phyloP scores from a whole-genome alignment of 2,888 invertebrate genomes.

The Pheosia gnoma region DNA sequence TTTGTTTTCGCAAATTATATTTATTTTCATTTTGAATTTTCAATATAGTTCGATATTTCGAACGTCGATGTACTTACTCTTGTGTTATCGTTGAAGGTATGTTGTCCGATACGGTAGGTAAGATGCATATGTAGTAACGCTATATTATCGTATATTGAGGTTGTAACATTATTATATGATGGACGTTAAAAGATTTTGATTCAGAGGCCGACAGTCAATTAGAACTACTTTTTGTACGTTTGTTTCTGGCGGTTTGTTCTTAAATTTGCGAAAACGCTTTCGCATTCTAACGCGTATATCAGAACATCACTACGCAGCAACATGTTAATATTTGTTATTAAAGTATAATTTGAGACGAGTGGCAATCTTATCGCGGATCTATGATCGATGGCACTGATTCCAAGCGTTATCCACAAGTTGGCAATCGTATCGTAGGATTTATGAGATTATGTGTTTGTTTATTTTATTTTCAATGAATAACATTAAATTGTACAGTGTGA shows the following conservation, averaged over 20 bases:
- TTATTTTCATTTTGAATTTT: neutral
- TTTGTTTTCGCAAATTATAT: neutral
- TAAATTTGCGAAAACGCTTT: neutral
- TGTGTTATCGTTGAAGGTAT: neutral
- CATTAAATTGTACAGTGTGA: neutral
- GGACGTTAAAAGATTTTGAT: no score
- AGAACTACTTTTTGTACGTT: no score
- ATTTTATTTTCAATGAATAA: neutral
- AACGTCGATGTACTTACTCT: neutral
- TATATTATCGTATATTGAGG: no score
- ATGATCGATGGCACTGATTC: constrained; percentile 39
- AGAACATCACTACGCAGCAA: constrained; percentile 16
- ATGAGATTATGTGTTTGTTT: neutral
- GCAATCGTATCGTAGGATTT: neutral
- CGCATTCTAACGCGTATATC: neutral
- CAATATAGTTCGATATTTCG: neutral
- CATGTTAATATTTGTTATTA: constrained; percentile 27
- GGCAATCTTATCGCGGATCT: constrained; percentile 36
- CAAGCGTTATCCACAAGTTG: neutral
- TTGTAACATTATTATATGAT: no score
- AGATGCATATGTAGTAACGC: neutral
- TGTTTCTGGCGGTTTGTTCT: neutral
- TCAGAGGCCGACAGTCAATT: no score
- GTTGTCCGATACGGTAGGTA: neutral
- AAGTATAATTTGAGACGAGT: constrained; percentile 24